Conservation (phyloP, 2,113 vertebrate genomes). For the Rhombomys opimus region DNA sequence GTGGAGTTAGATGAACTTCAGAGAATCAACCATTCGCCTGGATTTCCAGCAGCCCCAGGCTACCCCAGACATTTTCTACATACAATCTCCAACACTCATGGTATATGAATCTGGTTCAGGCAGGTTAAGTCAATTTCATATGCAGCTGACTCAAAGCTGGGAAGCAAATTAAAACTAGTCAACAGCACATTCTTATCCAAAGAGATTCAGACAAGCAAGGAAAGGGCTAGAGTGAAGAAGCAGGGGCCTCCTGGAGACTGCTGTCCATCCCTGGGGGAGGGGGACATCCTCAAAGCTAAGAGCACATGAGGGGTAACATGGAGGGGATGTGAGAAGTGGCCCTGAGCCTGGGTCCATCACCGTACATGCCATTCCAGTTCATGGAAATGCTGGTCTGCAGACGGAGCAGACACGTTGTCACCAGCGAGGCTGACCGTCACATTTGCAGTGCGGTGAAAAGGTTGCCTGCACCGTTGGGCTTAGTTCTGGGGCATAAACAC, state of each 20-base stretch:
- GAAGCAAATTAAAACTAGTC: conserved; percentile 49
- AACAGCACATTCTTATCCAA: background rate
- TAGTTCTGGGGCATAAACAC: background rate
- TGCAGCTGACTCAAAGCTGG: conserved; percentile 11
- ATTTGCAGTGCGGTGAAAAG: background rate
- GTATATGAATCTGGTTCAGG: background rate
- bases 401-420: background rate
- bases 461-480: background rate
- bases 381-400: accelerated
- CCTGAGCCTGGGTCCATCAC: background rate
- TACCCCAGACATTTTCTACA: background rate
- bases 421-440: accelerated
- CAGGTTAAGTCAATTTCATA: conserved; percentile 11
- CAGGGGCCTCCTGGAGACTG: background rate
- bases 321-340: background rate
- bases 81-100: background rate
- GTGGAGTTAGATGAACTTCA: background rate
- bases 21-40: accelerated
- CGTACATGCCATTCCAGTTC: background rate
- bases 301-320: background rate
- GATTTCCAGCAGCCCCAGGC: background rate
- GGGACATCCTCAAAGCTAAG: background rate
- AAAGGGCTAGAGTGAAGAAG: background rate
- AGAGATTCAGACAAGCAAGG: background rate
- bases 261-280: background rate